Evolutionary conservation across 2,888 invertebrate genomes (phyloP).

Genomic region (Apamea crenata): DNA sequence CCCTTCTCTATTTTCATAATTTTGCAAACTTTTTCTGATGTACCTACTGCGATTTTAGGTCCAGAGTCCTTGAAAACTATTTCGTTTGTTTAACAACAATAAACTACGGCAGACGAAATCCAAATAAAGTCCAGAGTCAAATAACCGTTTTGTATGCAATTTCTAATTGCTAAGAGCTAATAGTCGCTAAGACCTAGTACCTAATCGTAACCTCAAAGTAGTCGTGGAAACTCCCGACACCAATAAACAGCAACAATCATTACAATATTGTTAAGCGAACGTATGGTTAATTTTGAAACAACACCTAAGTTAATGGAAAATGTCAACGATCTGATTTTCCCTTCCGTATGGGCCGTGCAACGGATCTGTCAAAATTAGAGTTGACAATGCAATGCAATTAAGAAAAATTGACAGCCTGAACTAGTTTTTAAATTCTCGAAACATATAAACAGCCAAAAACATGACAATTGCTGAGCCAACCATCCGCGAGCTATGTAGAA

Average conservation of each 20-base stretch:
- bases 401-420: no score
- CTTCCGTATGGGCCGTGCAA: no score
- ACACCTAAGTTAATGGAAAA: no score
- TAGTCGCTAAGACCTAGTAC: no score
- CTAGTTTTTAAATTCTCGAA: background rate
- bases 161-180: background rate
- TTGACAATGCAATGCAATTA: no score
- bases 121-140: background rate
- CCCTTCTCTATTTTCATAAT: background rate
- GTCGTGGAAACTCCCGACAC: background rate
- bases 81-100: background rate
- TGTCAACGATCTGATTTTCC: no score
- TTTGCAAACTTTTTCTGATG: background rate
- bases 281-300: no score
- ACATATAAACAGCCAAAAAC: background rate
- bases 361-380: no score
- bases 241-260: no score
- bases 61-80: background rate
- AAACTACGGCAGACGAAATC: no score
- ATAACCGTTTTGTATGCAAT: background rate
- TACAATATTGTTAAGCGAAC: no score
- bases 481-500: conserved; percentile 4
- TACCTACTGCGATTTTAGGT: background rate
- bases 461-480: background rate
- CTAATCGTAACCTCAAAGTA: background rate